Conservation (phyloP, 2,797 vertebrate species). For the Fistularia tabacaria region DNA sequence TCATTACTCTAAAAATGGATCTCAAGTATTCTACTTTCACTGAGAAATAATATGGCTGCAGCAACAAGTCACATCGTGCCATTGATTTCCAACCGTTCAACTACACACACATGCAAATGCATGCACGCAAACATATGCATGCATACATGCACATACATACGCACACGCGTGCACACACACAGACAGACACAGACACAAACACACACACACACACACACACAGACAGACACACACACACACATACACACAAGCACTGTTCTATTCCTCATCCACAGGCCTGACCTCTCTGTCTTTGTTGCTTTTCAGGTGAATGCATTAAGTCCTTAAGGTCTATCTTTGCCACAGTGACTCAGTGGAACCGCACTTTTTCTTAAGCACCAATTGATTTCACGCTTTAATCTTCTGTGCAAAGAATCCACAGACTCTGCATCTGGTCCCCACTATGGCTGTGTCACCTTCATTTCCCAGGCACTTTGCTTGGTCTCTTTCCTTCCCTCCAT, state of each 20-base stretch:
- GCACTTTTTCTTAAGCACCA: conserved; percentile 51
- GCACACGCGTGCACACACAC: no score
- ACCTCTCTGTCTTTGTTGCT: conserved; percentile 10
- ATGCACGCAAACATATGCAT: no score
- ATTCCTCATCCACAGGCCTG: neutral
- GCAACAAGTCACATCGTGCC: no score
- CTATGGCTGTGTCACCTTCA: neutral
- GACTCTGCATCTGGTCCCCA: conserved; percentile 42
- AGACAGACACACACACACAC: no score
- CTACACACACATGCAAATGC: no score
- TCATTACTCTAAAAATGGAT: conserved; percentile 1
- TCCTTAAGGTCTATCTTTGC: conserved; percentile 48
- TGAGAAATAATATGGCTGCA: no score
- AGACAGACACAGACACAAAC: no score
- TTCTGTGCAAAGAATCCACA: conserved; percentile 26
- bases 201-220: no score
- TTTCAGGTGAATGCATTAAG: conserved; percentile 39
- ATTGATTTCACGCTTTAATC: conserved; percentile 60
- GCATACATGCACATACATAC: no score
- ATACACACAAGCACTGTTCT: neutral
- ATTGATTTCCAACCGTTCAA: neutral
- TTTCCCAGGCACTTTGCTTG: neutral
- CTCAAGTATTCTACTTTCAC: neutral
- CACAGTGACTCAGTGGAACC: conserved; percentile 27
- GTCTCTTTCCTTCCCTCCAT: conserved; percentile 20